A percentile compares a stretch with the other conserved stretches of the same genome.
phyloP scores from a whole-genome alignment of 2,113 vertebrate genomes.

The Zootoca vivipara region DNA sequence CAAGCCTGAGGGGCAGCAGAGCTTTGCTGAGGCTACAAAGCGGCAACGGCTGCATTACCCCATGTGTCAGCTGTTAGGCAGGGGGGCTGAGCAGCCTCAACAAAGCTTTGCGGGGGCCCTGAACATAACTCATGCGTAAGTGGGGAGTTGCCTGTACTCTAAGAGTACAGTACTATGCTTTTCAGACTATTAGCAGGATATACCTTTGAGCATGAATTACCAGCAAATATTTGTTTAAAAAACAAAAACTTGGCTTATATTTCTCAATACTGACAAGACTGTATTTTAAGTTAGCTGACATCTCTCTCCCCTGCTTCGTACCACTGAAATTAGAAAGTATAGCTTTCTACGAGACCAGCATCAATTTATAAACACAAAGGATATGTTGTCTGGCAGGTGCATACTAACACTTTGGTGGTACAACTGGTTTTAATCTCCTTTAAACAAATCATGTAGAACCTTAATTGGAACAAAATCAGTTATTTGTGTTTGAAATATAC shows the following conservation, averaged over 20 bases:
- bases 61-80: too few species aligned
- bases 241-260: not conserved
- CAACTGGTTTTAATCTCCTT: conserved; percentile 8
- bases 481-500: not conserved
- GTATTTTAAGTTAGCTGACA: not conserved
- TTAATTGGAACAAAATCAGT: not conserved
- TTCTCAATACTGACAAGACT: not conserved
- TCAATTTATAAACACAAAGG: not conserved
- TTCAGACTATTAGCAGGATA: not conserved
- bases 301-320: not conserved
- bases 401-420: not conserved
- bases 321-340: not conserved
- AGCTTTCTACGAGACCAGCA: not conserved
- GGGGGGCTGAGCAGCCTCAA: too few species aligned
- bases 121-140: too few species aligned
- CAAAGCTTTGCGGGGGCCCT: too few species aligned
- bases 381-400: not conserved
- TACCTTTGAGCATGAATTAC: not conserved
- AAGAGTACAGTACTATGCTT: not conserved
- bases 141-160: not conserved
- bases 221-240: not conserved
- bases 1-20: too few species aligned
- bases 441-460: not conserved
- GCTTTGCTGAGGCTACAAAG: too few species aligned
- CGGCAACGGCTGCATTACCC: too few species aligned